phyloP scores from a whole-genome alignment of 2,888 invertebrate genomes.

The Andrena trimmerana region DNA sequence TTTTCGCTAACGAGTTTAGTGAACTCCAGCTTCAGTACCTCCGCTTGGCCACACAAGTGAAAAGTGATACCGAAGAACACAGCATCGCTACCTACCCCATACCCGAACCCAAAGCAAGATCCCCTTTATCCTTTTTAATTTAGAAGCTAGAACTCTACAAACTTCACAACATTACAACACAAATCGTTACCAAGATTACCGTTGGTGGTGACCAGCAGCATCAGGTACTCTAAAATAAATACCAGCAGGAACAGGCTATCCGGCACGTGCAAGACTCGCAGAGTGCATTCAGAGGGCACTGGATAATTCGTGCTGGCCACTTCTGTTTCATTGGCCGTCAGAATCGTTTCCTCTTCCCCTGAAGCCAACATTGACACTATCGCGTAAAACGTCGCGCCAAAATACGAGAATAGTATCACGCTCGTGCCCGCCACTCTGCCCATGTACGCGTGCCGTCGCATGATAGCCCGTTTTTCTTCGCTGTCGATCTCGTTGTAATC shows the following conservation, averaged over 20 bases:
- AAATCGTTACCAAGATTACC: slow-evolving; percentile 15
- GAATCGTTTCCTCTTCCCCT: neutral
- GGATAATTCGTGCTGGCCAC: neutral
- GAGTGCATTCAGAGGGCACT: neutral
- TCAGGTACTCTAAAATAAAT: neutral
- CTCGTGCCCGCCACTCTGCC: neutral
- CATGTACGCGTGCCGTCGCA: slow-evolving; percentile 21
- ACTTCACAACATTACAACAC: neutral
- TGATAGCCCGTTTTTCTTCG: slow-evolving; percentile 1
- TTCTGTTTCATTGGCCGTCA: neutral
- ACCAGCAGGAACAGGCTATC: neutral
- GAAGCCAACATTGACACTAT: neutral
- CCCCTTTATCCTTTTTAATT: neutral
- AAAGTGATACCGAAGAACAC: slow-evolving; percentile 78
- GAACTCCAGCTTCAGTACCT: slow-evolving; percentile 67
- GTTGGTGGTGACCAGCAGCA: neutral
- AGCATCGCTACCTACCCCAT: slow-evolving; percentile 69
- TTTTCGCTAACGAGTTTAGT: neutral
- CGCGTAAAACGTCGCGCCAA: neutral
- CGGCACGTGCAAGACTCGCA: neutral
- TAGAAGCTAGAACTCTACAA: neutral
- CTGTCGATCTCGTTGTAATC: slow-evolving; percentile 9
- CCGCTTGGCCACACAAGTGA: slow-evolving; percentile 81
- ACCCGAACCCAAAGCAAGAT: too few species aligned
- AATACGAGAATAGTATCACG: slow-evolving; percentile 5